Evolutionary conservation across 2,797 vertebrate genomes (phyloP), one percentile per base, ranked within the genome.

Genomic region (Eidolon dupreanum): DNA sequence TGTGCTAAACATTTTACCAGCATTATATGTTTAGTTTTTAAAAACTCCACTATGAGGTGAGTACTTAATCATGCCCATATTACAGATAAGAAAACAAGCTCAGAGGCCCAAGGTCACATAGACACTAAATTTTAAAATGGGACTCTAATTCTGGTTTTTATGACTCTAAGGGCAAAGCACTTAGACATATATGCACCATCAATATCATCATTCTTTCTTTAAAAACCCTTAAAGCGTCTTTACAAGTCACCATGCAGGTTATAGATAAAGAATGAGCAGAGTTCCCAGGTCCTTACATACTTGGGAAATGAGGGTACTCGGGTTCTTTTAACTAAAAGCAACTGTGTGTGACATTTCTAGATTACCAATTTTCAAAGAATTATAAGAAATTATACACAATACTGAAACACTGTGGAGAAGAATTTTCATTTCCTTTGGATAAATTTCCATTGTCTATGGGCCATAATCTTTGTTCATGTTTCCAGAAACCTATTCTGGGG

Each of bases 401-500:
- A 17, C 22, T 16, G 55, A 94, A 73, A 66, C 28, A 26, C 86
- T 26, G 33, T 31, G 82, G 73, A 73, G 84, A 43, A 66, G 61
- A 68, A 61, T 91, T 51, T 33, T 86, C 81, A 49, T 88, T 66
- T 6, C 94, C 59, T 94, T 88, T 65, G 82, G 94, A 75, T 97
- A 84, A 38, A 93, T 94, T 86, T 94, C 68, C 4, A 5, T 94
- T 96, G 93, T 96, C 96, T 94, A 24, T 3, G 13, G 89, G 94
- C 93, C 88, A 66, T 97, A 92, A 46, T 95, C 94, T 96, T 96
- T 95, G 94, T 90, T 89, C 95, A 4, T 88, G 70, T 79, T 94
- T 96, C 88, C 96, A 93, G 90, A 93, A 97, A 75, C 96, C 94
- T 97, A 77, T 98, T 97, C 96, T 92, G 74, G 93, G 94, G 94